phyloP scores from a whole-genome alignment of 2,797 vertebrate genomes.

The Onychomys arenicola region DNA sequence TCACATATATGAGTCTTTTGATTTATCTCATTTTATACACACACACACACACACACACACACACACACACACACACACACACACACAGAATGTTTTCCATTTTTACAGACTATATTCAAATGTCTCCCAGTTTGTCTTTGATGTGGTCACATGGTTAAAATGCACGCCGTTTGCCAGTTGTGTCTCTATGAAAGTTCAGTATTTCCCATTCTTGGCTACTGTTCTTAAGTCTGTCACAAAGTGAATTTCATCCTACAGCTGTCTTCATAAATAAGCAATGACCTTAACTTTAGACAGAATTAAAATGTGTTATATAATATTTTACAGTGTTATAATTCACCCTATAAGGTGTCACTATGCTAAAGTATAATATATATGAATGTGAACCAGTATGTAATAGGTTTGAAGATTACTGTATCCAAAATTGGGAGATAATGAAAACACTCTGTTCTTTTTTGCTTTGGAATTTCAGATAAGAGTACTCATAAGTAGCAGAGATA shows the following conservation, averaged over 20 bases:
- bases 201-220: background rate
- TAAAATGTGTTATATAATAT: background rate
- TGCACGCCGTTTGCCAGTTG: background rate
- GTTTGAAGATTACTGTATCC: slow-evolving; percentile 8
- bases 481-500: slow-evolving; percentile 73
- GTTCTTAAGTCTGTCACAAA: background rate
- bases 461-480: slow-evolving; percentile 74
- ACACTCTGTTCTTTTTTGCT: slow-evolving; percentile 1
- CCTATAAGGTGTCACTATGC: background rate
- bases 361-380: slow-evolving; percentile 21
- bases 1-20: background rate
- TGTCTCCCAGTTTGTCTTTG: background rate
- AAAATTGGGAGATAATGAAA: slow-evolving; percentile 66
- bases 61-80: too few relatives aligned
- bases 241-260: background rate
- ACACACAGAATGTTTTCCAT: background rate
- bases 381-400: background rate
- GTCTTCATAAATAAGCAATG: background rate
- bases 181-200: background rate
- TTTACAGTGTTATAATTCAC: background rate
- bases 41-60: too few relatives aligned
- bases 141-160: background rate
- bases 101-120: background rate
- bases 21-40: background rate
- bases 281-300: background rate